Evolutionary conservation across 2,797 vertebrate genomes (phyloP), one percentile per base, ranked within the genome.

Genomic region (Tenualosa ilisha): DNA sequence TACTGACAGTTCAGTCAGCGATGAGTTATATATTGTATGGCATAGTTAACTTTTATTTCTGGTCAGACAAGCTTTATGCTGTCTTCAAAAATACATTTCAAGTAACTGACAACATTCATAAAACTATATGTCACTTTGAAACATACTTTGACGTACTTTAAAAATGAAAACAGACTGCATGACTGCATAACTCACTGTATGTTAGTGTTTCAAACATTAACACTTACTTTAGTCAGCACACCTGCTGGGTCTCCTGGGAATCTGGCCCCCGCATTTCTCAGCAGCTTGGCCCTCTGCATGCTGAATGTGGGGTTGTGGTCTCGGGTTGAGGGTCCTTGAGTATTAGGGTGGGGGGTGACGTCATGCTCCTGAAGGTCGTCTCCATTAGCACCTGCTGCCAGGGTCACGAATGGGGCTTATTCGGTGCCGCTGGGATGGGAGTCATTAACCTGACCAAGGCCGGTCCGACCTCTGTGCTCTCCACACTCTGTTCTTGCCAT

Each of bases 371-470:
- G 82, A 84, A 49, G 46, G 51, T 12, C 53, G 63, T 49, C 83
- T 83, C 84, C 79, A 87, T 85, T 87, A 87, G 82, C 83, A 81
- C 79, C 68, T 51, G 75, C 50, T 26, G 17, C 63, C 72, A 59
- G 40, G 72, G 72, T 79, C 72, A 79, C 40, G 82, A 50, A 68
- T 85, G 84, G 82, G 59, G 26, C 75, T 82, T 84, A 81, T 84
- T 86, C 82, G 82, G 63, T 53, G 81, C 43, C 59, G 51, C 51
- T 31, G 53, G 31, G 31, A 31, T 37, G 24, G 63, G 20, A 49
- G 46, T 82, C 59, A 43, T 82, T 37, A 85, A 82, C 81, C 79
- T 54, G 61, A 63, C 40, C 65, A 37, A 20, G 9, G 46, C 81
- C 24, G 12, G 37, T 17, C 15, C 17, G 72, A 61, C 82, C 82